Conservation (phyloP, 2,888 invertebrate species). For the Pachymerium ferrugineum region DNA sequence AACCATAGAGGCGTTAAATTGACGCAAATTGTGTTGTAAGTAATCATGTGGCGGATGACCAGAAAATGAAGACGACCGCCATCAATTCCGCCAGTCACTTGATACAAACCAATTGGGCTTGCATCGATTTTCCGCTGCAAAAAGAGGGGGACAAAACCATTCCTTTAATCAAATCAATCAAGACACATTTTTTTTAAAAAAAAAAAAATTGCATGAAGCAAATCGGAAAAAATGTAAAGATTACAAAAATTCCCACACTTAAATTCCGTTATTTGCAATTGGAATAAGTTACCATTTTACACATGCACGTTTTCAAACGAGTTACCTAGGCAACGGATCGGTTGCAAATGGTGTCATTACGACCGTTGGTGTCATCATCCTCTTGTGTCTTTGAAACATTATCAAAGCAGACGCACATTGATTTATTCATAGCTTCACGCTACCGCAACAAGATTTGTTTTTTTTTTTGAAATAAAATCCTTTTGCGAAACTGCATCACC, state of each 20-base stretch:
- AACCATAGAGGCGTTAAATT: background rate
- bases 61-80: background rate
- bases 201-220: too few relatives aligned
- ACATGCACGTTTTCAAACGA: too few relatives aligned
- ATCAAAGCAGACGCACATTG: background rate
- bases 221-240: too few relatives aligned
- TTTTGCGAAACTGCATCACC: background rate
- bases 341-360: background rate
- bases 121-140: background rate
- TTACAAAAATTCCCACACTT: too few relatives aligned
- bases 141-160: background rate
- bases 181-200: too few relatives aligned
- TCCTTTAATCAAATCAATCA: too few relatives aligned
- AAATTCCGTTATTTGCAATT: too few relatives aligned
- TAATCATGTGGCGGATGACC: background rate
- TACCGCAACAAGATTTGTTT: background rate
- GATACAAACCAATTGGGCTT: background rate
- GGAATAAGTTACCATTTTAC: too few relatives aligned
- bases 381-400: background rate
- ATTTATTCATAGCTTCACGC: background rate
- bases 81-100: too few relatives aligned
- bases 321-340: background rate
- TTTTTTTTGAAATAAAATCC: background rate
- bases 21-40: background rate
- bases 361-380: too few relatives aligned